Evolutionary conservation across 2,888 invertebrate species (phyloP).

Genomic region (Ophioninae sp.): DNA sequence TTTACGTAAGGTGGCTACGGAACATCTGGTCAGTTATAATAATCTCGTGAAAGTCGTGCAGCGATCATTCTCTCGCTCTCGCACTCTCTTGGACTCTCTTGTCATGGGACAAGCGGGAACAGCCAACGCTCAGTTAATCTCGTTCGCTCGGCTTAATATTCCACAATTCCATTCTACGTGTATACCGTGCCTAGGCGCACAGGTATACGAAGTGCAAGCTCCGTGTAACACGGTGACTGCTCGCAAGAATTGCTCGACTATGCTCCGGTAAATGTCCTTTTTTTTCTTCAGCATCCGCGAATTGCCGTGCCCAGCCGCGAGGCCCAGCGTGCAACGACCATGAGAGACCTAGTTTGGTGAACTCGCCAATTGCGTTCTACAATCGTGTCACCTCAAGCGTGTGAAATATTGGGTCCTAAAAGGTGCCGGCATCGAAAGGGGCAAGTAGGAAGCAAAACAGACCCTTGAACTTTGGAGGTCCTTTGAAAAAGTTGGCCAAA

Average conservation of each 20-base stretch:
- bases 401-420: neutral
- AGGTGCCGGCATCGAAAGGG: no score
- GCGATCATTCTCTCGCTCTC: constrained; percentile 26
- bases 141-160: constrained; percentile 74
- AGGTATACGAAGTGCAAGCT: constrained; percentile 23
- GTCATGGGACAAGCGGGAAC: constrained; percentile 57
- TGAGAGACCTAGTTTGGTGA: constrained; percentile 12
- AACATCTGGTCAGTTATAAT: constrained; percentile 75
- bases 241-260: constrained; percentile 41
- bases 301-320: constrained; percentile 16
- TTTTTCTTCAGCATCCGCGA: constrained; percentile 40
- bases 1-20: constrained; percentile 76
- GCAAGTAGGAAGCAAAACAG: no score
- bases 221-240: constrained; percentile 58
- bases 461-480: no score
- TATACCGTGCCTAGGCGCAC: neutral
- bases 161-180: constrained; percentile 71
- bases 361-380: constrained; percentile 2
- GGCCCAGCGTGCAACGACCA: constrained; percentile 20
- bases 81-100: constrained; percentile 12
- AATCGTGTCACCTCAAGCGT: neutral
- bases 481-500: no score
- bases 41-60: constrained; percentile 76
- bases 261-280: constrained; percentile 53
- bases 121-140: constrained; percentile 77